Base-by-base conservation (phyloP, 2,113 vertebrate genomes). In the Apteryx owenii region DNA sequence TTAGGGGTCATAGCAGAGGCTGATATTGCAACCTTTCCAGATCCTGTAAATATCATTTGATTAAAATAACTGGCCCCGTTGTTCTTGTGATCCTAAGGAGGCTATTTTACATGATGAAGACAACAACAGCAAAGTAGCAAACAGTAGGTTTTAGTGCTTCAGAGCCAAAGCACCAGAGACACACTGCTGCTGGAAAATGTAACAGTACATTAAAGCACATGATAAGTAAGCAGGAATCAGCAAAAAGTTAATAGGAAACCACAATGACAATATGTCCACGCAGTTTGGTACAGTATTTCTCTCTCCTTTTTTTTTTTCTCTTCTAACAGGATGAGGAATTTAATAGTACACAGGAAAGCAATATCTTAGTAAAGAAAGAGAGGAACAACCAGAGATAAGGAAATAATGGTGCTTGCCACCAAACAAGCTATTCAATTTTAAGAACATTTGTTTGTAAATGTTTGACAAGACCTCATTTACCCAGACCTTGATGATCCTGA, bases 1-100 rank as follows among this genome's bases (percentile, higher is more conserved):
- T 96, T 81, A 94, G 94, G 95, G 97, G 97, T 93, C 94, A 87
- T 79, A 85, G 90, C 79, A 96, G 97, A 98, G 98, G 97, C 92
- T 86, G 94, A 95, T 96, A 96, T 87, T 75, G 96, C 96, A 96
- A 95, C 96, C 95, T 89, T 95, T 97, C 96, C 96, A 95, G 76
- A 72, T 77, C 80, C 91, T 88, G 95, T 94, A 97, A 98, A 94
- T 96, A 97, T 96, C 65, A 83, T 94, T 96, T 92, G 84, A 93
- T 93, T 87, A 94, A 96, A 93, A 88, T 69, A 88, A 95, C 95
- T 88, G 76, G 87, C 58, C 85, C 83, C 22, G 76, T 88, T 93
- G 96, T 81, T 96, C 92, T 84, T 85, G 68, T 72, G 95, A 93
- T 90, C 87, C 84, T 96, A 96, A 98, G 97, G 89, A 97, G 93